phyloP scores from a whole-genome alignment of 1,140 invertebrate species.

The Nilaparvata lugens region DNA sequence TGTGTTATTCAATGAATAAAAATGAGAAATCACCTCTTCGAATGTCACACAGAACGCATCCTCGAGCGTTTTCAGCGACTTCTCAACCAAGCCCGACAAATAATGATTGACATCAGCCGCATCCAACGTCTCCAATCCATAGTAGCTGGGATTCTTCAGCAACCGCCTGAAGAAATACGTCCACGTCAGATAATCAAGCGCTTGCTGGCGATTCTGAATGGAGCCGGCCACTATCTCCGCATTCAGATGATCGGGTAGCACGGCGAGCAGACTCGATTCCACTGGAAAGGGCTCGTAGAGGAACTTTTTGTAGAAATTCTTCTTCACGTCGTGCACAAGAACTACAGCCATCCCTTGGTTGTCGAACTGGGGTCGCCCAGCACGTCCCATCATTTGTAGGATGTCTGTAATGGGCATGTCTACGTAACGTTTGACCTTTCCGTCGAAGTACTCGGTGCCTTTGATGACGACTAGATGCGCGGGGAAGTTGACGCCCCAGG shows the following conservation, averaged over 20 bases:
- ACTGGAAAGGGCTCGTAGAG: slow-evolving; percentile 99
- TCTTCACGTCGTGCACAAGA: slow-evolving; percentile 95
- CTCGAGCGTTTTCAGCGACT: slow-evolving; percentile 58
- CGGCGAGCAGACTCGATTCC: slow-evolving; percentile 85
- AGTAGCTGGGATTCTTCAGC: slow-evolving; percentile 89
- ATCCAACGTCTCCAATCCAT: slow-evolving; percentile 71
- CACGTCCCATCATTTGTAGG: slow-evolving; percentile 98
- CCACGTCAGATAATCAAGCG: slow-evolving; percentile 96
- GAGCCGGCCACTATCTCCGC: slow-evolving; percentile 84
- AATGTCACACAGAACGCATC: slow-evolving; percentile 65
- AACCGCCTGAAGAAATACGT: slow-evolving; percentile 92
- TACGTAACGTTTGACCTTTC: slow-evolving; percentile 91
- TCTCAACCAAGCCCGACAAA: slow-evolving; percentile 68
- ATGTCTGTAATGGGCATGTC: slow-evolving; percentile 99
- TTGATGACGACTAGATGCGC: slow-evolving; percentile 80
- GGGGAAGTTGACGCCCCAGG: slow-evolving; percentile 99
- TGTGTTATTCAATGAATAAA: too few relatives aligned
- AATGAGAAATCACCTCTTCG: slow-evolving; percentile 40
- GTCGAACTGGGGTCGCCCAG: slow-evolving; percentile 94
- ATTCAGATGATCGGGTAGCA: slow-evolving; percentile 94
- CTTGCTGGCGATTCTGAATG: slow-evolving; percentile 84
- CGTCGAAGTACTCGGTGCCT: slow-evolving; percentile 97
- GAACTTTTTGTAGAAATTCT: slow-evolving; percentile 99
- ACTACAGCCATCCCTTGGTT: slow-evolving; percentile 92
- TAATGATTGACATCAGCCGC: slow-evolving; percentile 62